Conservation (phyloP, 2,888 invertebrate genomes). For the Epinotia bilunana region DNA sequence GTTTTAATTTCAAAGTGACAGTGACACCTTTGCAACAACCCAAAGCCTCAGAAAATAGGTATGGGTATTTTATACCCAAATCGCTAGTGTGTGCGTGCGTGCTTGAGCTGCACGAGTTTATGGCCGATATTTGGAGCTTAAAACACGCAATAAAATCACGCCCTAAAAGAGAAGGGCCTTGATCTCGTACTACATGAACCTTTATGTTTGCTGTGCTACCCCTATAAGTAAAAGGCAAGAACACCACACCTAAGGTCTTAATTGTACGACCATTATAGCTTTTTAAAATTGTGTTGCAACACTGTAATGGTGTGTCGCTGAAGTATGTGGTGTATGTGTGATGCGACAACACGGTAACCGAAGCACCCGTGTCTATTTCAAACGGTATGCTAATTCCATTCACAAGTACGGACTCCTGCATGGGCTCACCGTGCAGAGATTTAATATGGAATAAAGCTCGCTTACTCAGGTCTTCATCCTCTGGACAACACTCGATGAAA, state of each 20-base stretch:
- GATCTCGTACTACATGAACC: background rate
- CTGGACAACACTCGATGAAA: constrained; percentile 4
- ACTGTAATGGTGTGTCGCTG: constrained; percentile 8
- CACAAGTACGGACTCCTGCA: constrained; percentile 2
- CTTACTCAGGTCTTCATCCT: background rate
- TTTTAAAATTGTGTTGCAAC: constrained; percentile 27
- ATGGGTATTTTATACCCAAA: no score
- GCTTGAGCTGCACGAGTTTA: no score
- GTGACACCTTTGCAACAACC: background rate
- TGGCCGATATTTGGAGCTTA: no score
- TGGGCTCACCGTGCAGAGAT: background rate
- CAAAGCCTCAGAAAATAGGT: background rate
- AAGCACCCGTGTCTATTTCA: constrained; percentile 8
- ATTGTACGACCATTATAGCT: constrained; percentile 33
- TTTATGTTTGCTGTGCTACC: background rate
- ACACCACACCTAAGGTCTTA: constrained; percentile 11
- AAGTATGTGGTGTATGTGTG: constrained; percentile 1
- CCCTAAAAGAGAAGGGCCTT: no score
- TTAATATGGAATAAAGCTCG: background rate
- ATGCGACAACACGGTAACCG: background rate
- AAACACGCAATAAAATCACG: no score
- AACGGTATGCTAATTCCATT: background rate
- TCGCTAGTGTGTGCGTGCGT: no score
- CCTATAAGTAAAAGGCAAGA: constrained; percentile 34
- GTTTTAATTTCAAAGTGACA: background rate